These are phyloP conservation scores for Misgurnus anguillicaudatus DNA, from an alignment of 2,113 vertebrate species.

Conservation along the genomic window DNA sequence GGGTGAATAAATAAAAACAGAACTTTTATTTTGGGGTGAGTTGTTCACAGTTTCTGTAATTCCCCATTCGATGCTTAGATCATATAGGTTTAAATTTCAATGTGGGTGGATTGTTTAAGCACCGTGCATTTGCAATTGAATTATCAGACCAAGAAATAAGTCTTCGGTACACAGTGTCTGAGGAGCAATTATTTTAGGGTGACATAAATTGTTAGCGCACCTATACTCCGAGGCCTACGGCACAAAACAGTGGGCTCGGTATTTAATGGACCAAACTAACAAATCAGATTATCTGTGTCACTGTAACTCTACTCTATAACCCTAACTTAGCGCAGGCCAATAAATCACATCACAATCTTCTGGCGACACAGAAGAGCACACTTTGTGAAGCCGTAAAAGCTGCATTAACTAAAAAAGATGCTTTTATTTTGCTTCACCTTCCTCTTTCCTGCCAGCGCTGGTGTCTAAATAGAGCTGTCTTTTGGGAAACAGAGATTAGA, in stretches of 20 bases:
- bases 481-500: constrained; percentile 39
- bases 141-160: constrained; percentile 24
- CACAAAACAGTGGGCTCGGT: constrained; percentile 53
- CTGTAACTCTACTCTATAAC: constrained; percentile 42
- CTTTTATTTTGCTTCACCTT: constrained; percentile 13
- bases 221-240: constrained; percentile 46
- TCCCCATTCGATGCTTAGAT: neutral
- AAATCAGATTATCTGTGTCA: constrained; percentile 65
- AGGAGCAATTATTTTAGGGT: constrained; percentile 37
- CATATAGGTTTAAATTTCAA: neutral
- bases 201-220: constrained; percentile 55
- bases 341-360: constrained; percentile 43
- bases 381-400: constrained; percentile 29
- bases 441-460: neutral
- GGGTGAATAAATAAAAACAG: no score
- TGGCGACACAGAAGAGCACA: constrained; percentile 36
- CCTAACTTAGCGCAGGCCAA: constrained; percentile 37
- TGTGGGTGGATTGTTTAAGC: constrained; percentile 20
- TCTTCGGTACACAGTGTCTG: constrained; percentile 20
- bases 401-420: constrained; percentile 4
- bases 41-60: neutral
- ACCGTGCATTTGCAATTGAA: constrained; percentile 7
- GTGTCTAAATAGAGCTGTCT: constrained; percentile 22
- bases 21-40: neutral
- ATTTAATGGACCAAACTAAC: constrained; percentile 64